phyloP scores from a whole-genome alignment of 1,140 invertebrate species.

The Lamellibrachia luymesi region DNA sequence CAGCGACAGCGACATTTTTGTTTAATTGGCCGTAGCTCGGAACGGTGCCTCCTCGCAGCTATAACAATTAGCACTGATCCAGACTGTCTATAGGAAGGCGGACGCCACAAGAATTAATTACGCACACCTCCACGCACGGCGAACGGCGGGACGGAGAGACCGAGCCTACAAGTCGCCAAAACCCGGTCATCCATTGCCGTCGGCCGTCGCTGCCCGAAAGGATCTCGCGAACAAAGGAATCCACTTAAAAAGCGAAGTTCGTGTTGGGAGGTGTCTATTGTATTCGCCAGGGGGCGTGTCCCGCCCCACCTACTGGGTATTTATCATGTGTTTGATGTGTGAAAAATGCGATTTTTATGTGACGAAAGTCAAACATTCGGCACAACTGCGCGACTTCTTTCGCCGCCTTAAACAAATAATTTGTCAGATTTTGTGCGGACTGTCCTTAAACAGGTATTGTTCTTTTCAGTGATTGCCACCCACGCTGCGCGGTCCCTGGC shows the following conservation, averaged over 20 bases:
- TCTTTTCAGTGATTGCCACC: background rate
- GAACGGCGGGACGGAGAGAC: background rate
- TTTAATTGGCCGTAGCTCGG: no score
- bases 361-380: background rate
- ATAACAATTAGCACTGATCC: background rate
- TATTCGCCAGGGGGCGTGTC: background rate
- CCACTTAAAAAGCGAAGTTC: background rate
- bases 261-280: background rate
- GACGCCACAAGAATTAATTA: background rate
- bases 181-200: background rate
- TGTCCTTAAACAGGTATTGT: background rate
- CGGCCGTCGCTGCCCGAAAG: background rate
- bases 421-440: background rate
- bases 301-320: constrained; percentile 2
- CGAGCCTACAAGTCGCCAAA: background rate
- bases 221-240: background rate
- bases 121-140: background rate
- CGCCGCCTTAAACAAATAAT: background rate
- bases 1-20: no score
- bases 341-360: background rate
- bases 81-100: background rate
- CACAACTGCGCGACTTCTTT: no score
- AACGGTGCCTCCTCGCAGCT: background rate
- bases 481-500: background rate
- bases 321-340: background rate